Evolutionary conservation across 2,888 invertebrate genomes (phyloP).

Genomic region (Mesoligia furuncula): DNA sequence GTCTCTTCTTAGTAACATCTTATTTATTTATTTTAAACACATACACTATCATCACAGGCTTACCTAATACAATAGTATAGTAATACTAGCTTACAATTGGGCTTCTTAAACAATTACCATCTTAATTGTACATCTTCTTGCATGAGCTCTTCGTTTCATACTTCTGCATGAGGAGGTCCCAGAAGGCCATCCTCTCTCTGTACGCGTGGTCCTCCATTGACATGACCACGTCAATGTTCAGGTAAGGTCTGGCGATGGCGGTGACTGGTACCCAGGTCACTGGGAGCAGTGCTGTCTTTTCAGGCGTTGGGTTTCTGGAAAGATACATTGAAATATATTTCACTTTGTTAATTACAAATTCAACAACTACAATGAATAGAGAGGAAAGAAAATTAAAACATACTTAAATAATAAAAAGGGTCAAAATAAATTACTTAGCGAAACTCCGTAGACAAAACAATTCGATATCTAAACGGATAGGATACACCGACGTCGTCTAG

Average conservation of each 20-base stretch:
- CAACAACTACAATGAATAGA: not conserved
- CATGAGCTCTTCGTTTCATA: constrained; percentile 46
- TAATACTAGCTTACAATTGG: too few species aligned
- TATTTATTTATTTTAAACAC: too few species aligned
- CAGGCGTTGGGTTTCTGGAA: constrained; percentile 79
- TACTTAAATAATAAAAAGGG: too few species aligned
- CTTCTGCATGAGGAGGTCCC: constrained; percentile 71
- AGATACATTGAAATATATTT: not conserved
- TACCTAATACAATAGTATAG: too few species aligned
- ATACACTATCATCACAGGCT: too few species aligned
- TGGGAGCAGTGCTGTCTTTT: constrained; percentile 68
- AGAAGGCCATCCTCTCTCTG: constrained; percentile 73
- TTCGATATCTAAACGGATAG: too few species aligned
- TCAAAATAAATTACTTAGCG: not conserved
- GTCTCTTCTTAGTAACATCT: too few species aligned
- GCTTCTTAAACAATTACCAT: too few species aligned
- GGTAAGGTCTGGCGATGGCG: constrained; percentile 63
- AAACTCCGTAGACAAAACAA: too few species aligned
- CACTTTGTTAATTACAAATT: not conserved
- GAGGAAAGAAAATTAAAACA: not conserved
- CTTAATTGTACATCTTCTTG: not conserved
- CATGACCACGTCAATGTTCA: constrained; percentile 73
- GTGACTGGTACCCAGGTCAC: constrained; percentile 74
- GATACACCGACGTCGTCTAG: too few species aligned
- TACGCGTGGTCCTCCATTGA: constrained; percentile 68